Evolutionary conservation across 2,888 invertebrate genomes (phyloP).

Genomic region (Coenonympha glycerion): DNA sequence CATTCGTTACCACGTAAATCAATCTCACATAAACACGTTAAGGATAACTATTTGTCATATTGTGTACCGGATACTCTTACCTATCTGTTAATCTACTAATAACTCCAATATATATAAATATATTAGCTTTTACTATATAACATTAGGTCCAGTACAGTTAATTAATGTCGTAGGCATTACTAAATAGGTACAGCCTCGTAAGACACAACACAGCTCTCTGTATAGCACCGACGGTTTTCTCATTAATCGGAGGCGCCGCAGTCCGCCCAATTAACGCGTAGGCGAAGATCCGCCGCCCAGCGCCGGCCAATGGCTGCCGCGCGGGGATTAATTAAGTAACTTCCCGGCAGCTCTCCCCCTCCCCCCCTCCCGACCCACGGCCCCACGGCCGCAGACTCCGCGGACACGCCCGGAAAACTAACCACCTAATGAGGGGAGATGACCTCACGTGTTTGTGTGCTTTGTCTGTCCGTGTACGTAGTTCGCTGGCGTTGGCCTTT

Average conservation of each 20-base stretch:
- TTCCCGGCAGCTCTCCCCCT: slow-evolving; percentile 54
- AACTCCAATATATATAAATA: too few relatives aligned
- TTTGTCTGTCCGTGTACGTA: slow-evolving; percentile 41
- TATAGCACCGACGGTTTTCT: slow-evolving; percentile 41
- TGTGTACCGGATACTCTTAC: too few relatives aligned
- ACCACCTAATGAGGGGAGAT: slow-evolving; percentile 77
- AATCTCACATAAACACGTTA: too few relatives aligned
- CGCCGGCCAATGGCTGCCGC: slow-evolving; percentile 72
- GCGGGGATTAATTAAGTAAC: slow-evolving; percentile 75
- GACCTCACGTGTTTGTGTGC: slow-evolving; percentile 72
- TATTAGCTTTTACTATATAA: too few relatives aligned
- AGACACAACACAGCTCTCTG: slow-evolving; percentile 20
- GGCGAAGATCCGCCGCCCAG: slow-evolving; percentile 67
- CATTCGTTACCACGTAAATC: too few relatives aligned
- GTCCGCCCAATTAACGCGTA: slow-evolving; percentile 75
- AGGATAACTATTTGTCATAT: too few relatives aligned
- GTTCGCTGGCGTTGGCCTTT: slow-evolving; percentile 59
- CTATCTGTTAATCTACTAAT: too few relatives aligned
- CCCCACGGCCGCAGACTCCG: slow-evolving; percentile 61
- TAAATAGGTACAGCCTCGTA: slow-evolving; percentile 17
- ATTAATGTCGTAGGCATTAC: slow-evolving; percentile 21
- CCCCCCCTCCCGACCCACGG: slow-evolving; percentile 39
- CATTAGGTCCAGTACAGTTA: neutral
- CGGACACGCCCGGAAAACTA: slow-evolving; percentile 77
- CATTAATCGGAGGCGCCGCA: slow-evolving; percentile 60